phyloP scores from a whole-genome alignment of 1,140 invertebrate genomes.

The Sycobia sp. region DNA sequence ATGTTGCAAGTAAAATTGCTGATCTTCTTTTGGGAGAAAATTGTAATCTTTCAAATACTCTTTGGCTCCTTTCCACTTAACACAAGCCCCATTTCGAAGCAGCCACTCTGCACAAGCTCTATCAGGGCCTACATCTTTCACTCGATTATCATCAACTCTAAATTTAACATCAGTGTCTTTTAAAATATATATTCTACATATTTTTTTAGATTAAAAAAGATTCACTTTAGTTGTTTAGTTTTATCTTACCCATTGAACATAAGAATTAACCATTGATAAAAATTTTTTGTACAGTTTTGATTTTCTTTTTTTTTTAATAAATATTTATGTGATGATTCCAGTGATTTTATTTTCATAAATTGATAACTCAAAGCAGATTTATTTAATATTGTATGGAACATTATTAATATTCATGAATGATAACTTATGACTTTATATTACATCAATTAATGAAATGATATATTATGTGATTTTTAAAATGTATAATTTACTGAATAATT shows the following conservation, averaged over 20 bases:
- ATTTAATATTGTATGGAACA: too few relatives aligned
- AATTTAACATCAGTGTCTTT: constrained; percentile 16
- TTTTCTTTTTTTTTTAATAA: too few relatives aligned
- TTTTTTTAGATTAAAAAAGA: background rate
- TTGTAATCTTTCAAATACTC: constrained; percentile 74
- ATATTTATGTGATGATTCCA: too few relatives aligned
- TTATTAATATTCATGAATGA: too few relatives aligned
- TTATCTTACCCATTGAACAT: constrained; percentile 48
- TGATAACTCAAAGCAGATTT: too few relatives aligned
- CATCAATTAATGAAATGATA: too few relatives aligned
- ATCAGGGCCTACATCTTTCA: constrained; percentile 80
- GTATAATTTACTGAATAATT: too few relatives aligned
- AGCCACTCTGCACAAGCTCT: constrained; percentile 91
- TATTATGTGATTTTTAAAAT: too few relatives aligned
- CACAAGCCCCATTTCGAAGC: constrained; percentile 76
- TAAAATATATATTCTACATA: constrained; percentile 8
- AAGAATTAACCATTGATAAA: constrained; percentile 44
- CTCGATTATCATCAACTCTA: constrained; percentile 57
- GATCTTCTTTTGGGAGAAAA: constrained; percentile 63
- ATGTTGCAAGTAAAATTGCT: constrained; percentile 66
- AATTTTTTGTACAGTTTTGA: too few relatives aligned
- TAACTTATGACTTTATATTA: too few relatives aligned
- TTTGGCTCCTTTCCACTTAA: constrained; percentile 69
- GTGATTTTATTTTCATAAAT: too few relatives aligned
- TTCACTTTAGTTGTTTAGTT: background rate